Base-by-base conservation (phyloP, 1,140 invertebrate species). In the Psix sp. region DNA sequence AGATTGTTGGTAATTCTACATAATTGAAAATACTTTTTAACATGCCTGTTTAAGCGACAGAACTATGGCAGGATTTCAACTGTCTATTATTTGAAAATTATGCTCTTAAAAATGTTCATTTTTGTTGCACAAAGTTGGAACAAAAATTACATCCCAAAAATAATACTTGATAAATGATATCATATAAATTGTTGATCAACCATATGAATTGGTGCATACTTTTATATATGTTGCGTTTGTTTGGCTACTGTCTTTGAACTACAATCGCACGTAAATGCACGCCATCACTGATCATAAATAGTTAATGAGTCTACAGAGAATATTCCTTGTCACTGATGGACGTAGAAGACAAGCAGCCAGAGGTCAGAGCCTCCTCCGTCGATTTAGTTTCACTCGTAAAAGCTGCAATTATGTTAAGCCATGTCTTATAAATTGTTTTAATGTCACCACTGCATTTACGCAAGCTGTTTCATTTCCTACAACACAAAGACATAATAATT, bases 301-400 rank as follows among this genome's bases (percentile, higher is more conserved):
- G 67, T 80, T 82, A 79, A 79, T 78, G 75, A 81, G 77, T 67
- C 68, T 56, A 77, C 54, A 70, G 63, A 38, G 24, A 62, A 72
- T 74, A 67, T 76, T 63, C 48, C 49, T 40, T 48, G 49, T 54
- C 45, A 29, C 11, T 45, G 60, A 45, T 51, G 36, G 59, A 52
- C 59, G 60, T 51, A 62, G 63, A 39, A 42, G 42, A 39, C 35
- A 54, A 16, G 33, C 54, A 38, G 42, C 38, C 49, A 67, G 67
- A 72, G 67, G 63, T 68, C 68, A 72, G 65, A 57, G 68, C 63
- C 62, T 63, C 71, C 60, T 73, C 57, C 51, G 76, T 81, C 72
- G 76, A 80, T 80, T 83, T 82, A 81, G 78, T 77, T 77, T 74
- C 80, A 79, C 78, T 82, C 79, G 75, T 85, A 84, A 83, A 83